Conservation (phyloP, 2,797 vertebrate genomes). For the Rallus crepitans region DNA sequence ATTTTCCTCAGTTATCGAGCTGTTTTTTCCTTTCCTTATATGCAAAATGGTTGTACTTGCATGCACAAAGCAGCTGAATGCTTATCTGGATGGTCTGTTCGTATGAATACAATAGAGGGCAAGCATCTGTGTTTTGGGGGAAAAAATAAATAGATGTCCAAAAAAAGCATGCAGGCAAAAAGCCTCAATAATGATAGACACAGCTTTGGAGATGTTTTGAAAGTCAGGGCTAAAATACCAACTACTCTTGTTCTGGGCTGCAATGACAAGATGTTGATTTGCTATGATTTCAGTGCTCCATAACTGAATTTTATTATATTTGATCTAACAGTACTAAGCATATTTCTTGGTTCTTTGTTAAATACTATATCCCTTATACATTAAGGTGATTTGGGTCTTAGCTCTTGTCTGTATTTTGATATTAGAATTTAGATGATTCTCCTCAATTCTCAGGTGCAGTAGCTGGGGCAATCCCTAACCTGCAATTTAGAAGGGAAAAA, state of each 20-base stretch:
- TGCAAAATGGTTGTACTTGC: background rate
- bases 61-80: conserved; percentile 8
- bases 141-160: background rate
- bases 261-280: conserved; percentile 6
- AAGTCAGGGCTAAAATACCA: conserved; percentile 1
- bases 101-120: background rate
- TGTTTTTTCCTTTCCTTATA: background rate
- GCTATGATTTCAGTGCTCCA: conserved; percentile 4
- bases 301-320: conserved; percentile 23
- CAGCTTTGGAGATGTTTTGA: conserved; percentile 10
- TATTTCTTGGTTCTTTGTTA: background rate
- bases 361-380: background rate
- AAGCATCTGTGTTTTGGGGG: conserved; percentile 18
- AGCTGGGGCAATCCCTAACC: background rate
- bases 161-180: conserved; percentile 23
- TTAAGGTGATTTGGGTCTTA: background rate
- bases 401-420: background rate
- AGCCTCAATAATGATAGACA: background rate
- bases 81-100: background rate
- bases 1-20: background rate
- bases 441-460: background rate
- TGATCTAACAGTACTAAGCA: background rate
- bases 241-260: background rate
- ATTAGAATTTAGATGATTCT: conserved; percentile 4
- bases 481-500: conserved; percentile 3